A percentile compares a stretch with the other conserved stretches of the same genome.
These are phyloP conservation scores for Zaprionus africanus DNA, from an alignment of 1,140 invertebrate species.

Conservation along the genomic window DNA sequence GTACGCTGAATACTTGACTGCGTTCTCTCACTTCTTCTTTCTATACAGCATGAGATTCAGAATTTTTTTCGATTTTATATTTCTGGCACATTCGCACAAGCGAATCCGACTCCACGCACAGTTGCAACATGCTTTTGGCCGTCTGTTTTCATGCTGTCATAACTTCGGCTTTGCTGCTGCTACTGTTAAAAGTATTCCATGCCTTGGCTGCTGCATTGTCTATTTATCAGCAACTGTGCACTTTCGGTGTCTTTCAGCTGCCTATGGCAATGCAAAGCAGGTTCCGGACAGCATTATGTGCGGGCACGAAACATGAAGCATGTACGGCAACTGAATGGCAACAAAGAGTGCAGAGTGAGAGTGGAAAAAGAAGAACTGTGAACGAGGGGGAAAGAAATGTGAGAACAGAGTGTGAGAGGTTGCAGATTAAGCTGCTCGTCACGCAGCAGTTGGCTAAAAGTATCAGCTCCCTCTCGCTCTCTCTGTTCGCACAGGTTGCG, in stretches of 20 bases:
- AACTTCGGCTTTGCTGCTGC: conserved; percentile 26
- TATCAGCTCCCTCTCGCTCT: conserved; percentile 5
- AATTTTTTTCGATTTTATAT: background rate
- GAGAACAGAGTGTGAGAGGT: conserved; percentile 85
- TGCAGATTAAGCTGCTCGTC: conserved; percentile 91
- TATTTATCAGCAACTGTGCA: conserved; percentile 25
- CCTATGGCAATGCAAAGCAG: conserved; percentile 17
- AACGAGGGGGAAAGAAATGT: conserved; percentile 85
- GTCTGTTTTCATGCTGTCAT: conserved; percentile 12
- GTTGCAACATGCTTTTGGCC: background rate
- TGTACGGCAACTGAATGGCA: background rate
- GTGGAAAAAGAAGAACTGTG: background rate
- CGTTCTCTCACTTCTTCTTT: background rate
- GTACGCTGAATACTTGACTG: background rate
- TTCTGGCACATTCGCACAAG: background rate
- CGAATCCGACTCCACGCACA: background rate
- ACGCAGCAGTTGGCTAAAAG: conserved; percentile 89
- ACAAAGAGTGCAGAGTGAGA: background rate
- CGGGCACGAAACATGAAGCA: conserved; percentile 4
- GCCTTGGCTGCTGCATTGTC: conserved; percentile 3
- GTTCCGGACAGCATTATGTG: conserved; percentile 18
- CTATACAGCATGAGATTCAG: background rate
- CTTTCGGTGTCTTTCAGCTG: conserved; percentile 9
- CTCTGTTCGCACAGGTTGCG: background rate
- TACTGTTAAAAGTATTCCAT: conserved; percentile 12